Evolutionary conservation across 2,113 vertebrate species (phyloP).

Genomic region (Ginglymostoma cirratum): DNA sequence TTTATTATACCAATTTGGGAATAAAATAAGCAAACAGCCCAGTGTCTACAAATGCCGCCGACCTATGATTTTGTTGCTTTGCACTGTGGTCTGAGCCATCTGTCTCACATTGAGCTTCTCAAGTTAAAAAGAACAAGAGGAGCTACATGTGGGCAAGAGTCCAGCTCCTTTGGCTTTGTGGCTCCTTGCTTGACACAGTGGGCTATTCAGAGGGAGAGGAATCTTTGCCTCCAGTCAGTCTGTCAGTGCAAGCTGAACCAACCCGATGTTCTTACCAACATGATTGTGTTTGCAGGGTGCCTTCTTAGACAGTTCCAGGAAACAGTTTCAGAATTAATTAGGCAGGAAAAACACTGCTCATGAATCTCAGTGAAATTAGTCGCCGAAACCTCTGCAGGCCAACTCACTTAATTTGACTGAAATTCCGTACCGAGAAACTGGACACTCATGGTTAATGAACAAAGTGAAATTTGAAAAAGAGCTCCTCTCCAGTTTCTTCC

Average conservation of each 20-base stretch:
- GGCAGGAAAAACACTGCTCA: neutral
- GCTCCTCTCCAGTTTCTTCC: neutral
- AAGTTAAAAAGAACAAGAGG: neutral
- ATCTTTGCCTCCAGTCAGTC: neutral
- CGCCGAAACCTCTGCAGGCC: neutral
- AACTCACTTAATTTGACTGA: neutral
- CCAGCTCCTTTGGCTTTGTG: neutral
- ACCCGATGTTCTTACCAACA: neutral
- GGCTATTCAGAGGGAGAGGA: neutral
- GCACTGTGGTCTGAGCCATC: neutral
- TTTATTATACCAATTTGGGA: neutral
- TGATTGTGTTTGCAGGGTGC: neutral
- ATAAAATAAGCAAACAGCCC: conserved; percentile 1
- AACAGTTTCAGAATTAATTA: conserved; percentile 11
- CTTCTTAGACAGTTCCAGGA: neutral
- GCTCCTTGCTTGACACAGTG: neutral
- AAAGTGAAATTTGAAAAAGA: neutral
- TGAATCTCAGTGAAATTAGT: neutral
- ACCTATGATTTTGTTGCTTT: neutral
- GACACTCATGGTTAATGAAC: neutral
- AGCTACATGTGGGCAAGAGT: neutral
- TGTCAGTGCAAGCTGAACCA: neutral
- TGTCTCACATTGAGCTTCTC: neutral
- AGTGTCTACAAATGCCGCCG: neutral
- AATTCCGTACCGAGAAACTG: neutral